Percentiles rank a stretch among this genome's conserved stretches.
Conservation (phyloP, 2,888 invertebrate species). For the Ceraclea dissimilis region DNA sequence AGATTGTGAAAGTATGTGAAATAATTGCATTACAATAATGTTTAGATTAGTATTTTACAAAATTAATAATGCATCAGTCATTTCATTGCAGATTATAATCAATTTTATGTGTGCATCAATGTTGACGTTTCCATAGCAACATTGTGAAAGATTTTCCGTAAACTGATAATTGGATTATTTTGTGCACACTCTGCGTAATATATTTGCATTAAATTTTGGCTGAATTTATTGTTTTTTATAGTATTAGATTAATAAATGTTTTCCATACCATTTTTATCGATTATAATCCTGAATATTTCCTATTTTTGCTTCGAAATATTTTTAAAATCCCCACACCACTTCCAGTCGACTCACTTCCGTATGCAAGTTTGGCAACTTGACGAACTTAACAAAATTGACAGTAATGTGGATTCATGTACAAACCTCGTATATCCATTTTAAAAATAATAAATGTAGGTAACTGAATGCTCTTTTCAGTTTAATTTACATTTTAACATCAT, state of each 20-base stretch:
- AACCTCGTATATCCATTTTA: too few relatives aligned
- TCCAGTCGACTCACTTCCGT: not conserved
- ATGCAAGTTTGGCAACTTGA: not conserved
- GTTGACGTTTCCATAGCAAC: slow-evolving; percentile 13
- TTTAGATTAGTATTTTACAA: too few relatives aligned
- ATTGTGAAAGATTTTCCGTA: not conserved
- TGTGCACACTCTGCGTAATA: not conserved
- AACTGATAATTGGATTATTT: slow-evolving; percentile 1
- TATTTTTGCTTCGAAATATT: too few relatives aligned
- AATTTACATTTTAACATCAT: too few relatives aligned
- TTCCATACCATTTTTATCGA: not conserved
- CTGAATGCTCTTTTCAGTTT: too few relatives aligned
- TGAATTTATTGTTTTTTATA: not conserved
- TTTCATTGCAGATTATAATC: too few relatives aligned
- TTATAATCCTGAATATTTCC: too few relatives aligned
- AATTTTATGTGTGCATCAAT: not conserved
- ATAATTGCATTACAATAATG: too few relatives aligned
- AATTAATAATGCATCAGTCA: too few relatives aligned
- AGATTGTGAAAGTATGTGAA: too few relatives aligned
- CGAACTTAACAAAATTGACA: not conserved
- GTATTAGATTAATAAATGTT: not conserved
- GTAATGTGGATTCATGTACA: too few relatives aligned
- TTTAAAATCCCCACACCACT: not conserved
- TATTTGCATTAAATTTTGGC: not conserved
- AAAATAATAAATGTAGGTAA: too few relatives aligned